Evolutionary conservation across 2,113 vertebrate genomes (phyloP).

Genomic region (Hirundichthys speculiger): DNA sequence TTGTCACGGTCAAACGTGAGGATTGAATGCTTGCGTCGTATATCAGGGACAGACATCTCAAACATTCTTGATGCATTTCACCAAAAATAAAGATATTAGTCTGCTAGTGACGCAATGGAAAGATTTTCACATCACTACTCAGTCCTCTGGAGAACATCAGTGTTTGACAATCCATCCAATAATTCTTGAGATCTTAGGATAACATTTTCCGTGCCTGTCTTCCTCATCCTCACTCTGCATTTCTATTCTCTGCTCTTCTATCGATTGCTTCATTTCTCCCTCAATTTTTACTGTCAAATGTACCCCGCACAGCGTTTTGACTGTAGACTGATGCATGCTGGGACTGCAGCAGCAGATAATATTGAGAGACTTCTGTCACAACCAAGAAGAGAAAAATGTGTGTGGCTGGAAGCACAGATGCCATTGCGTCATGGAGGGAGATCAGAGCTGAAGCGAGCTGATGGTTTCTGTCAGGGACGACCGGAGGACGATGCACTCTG

Average conservation of each 20-base stretch:
- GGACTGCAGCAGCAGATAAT: conserved; percentile 72
- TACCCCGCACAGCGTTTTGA: not conserved
- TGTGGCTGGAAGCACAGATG: conserved; percentile 53
- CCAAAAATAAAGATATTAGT: conserved; percentile 8
- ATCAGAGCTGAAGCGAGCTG: conserved; percentile 24
- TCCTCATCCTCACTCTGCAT: not conserved
- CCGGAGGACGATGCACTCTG: conserved; percentile 42
- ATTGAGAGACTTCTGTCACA: conserved; percentile 30
- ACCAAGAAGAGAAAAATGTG: conserved; percentile 19
- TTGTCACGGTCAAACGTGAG: too few relatives aligned
- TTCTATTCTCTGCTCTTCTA: not conserved
- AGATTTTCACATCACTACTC: not conserved
- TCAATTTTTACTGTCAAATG: conserved; percentile 8
- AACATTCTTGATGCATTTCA: not conserved
- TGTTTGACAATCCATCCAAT: not conserved
- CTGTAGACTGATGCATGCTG: conserved; percentile 28
- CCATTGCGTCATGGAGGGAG: not conserved
- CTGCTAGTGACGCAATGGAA: not conserved
- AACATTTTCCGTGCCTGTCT: not conserved
- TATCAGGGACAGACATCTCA: not conserved
- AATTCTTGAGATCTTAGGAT: not conserved
- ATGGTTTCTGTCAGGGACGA: conserved; percentile 49
- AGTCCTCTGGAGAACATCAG: not conserved
- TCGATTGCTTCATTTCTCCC: not conserved
- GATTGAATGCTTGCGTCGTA: too few relatives aligned